Conservation (phyloP, 2,797 vertebrate species). For the Champsocephalus gunnari region DNA sequence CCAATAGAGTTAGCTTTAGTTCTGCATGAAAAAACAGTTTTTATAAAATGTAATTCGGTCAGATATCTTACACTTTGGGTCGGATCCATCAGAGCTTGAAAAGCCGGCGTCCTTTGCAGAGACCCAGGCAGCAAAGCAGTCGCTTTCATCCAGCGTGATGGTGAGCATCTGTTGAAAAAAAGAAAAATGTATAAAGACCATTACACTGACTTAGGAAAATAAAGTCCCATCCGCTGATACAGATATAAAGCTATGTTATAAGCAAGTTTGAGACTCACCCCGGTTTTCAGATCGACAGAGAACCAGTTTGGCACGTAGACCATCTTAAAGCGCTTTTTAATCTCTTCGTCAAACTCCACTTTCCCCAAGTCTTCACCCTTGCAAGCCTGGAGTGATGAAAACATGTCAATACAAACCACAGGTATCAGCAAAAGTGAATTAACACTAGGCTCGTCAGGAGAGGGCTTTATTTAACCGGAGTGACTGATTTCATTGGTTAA, state of each 20-base stretch:
- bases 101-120: constrained; percentile 98
- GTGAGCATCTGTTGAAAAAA: constrained; percentile 91
- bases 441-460: neutral
- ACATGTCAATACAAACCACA: neutral
- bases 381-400: constrained; percentile 87
- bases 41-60: neutral
- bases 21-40: neutral
- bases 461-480: neutral
- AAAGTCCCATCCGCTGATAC: neutral
- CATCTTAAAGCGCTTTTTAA: constrained; percentile 99
- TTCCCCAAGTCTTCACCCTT: constrained; percentile 98
- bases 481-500: constrained; percentile 37
- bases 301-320: constrained; percentile 99
- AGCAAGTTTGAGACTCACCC: constrained; percentile 85
- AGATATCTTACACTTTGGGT: constrained; percentile 92
- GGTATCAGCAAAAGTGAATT: neutral
- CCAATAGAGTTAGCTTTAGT: neutral
- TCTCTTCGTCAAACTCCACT: constrained; percentile 98
- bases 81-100: constrained; percentile 96
- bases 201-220: no score
- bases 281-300: constrained; percentile 98
- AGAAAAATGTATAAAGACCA: neutral
- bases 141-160: constrained; percentile 97
- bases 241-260: neutral
- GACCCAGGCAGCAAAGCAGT: constrained; percentile 99